Percentiles rank a stretch among this genome's conserved stretches.
phyloP scores from a whole-genome alignment of 2,888 invertebrate species.

The Drosophila barbarae region DNA sequence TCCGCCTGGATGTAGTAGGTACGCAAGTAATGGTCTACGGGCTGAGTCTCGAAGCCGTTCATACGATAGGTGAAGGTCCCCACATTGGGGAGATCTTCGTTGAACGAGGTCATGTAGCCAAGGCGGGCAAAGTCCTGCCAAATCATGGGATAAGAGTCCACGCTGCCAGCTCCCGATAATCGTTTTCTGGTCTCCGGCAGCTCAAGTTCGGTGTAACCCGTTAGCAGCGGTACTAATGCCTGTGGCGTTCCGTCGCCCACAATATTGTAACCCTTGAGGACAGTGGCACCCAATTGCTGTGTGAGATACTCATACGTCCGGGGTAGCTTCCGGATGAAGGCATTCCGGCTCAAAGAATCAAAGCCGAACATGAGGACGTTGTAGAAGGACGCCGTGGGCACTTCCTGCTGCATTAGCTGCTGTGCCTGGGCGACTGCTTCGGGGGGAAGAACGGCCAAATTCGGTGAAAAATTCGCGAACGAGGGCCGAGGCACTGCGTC shows the following conservation, averaged over 20 bases:
- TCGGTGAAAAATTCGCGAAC: conserved; percentile 55
- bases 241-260: conserved; percentile 93
- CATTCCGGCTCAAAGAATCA: conserved; percentile 92
- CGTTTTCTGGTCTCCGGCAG: conserved; percentile 90
- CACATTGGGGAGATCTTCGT: conserved; percentile 90
- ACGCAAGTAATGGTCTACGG: conserved; percentile 94
- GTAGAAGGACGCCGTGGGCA: conserved; percentile 65
- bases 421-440: conserved; percentile 60
- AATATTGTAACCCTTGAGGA: conserved; percentile 90
- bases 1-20: conserved; percentile 87
- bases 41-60: conserved; percentile 89
- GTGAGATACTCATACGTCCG: conserved; percentile 86
- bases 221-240: conserved; percentile 91
- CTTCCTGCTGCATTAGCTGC: conserved; percentile 51
- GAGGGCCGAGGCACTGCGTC: conserved; percentile 76
- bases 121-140: conserved; percentile 88
- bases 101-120: conserved; percentile 89
- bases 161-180: conserved; percentile 82
- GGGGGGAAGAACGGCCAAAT: conserved; percentile 55
- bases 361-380: conserved; percentile 93
- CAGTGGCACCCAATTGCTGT: conserved; percentile 82
- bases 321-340: conserved; percentile 89
- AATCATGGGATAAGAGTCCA: conserved; percentile 91
- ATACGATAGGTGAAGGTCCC: conserved; percentile 95
- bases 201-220: conserved; percentile 92